phyloP scores from a whole-genome alignment of 2,888 invertebrate species.

The Crocallis elinguaria region DNA sequence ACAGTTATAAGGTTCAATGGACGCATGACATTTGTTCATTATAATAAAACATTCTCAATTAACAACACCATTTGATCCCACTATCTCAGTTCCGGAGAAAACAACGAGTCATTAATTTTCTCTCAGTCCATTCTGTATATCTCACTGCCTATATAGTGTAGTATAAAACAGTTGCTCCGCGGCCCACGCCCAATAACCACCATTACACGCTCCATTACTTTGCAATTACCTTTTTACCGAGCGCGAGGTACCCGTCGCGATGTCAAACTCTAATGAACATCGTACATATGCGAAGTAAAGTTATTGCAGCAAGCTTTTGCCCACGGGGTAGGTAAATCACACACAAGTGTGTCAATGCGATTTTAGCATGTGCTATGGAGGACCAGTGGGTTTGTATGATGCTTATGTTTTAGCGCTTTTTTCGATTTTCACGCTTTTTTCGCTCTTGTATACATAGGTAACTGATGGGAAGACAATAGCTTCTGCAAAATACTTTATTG shows the following conservation, averaged over 20 bases:
- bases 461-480: too few species aligned
- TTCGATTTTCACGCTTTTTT: too few species aligned
- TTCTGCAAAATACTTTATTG: too few species aligned
- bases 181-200: slow-evolving; percentile 67
- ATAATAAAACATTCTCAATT: not conserved
- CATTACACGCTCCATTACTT: slow-evolving; percentile 76
- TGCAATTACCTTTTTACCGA: slow-evolving; percentile 62
- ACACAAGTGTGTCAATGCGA: too few species aligned
- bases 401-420: too few species aligned
- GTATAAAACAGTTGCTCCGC: slow-evolving; percentile 23
- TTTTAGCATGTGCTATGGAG: too few species aligned
- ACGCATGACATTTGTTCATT: not conserved
- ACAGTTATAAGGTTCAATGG: not conserved
- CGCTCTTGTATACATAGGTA: too few species aligned
- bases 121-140: slow-evolving; percentile 27
- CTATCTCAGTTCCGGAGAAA: slow-evolving; percentile 32
- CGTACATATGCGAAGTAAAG: slow-evolving; percentile 27
- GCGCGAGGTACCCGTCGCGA: slow-evolving; percentile 51
- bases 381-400: too few species aligned
- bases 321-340: not conserved
- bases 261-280: slow-evolving; percentile 46
- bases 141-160: slow-evolving; percentile 34
- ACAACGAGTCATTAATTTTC: slow-evolving; percentile 48
- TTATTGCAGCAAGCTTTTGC: not conserved
- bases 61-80: slow-evolving; percentile 5